Evolutionary conservation across 2,888 invertebrate species (phyloP), one percentile per base, ranked within the genome.

Genomic region (Cybosia mesomella): DNA sequence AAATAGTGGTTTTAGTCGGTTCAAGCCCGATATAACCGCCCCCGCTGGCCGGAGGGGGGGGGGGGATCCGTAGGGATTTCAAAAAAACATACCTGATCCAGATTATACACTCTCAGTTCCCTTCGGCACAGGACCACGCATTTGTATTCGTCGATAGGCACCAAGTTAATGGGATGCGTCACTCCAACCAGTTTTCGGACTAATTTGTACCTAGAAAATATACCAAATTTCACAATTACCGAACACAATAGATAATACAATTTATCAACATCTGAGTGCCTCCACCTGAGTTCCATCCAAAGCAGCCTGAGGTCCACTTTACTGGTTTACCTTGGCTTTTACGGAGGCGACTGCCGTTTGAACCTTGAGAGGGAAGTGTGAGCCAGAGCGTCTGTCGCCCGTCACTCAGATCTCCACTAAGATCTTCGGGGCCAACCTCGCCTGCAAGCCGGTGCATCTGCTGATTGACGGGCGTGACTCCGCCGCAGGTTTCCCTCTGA

Each of bases 111-210:
- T 80, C 96, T 95, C 39, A 98, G 96, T 88, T 98, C 98, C 54
- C 98, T 95, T 68, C 97, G 96, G 86, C 98, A 98, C 63, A 98
- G 93, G 67, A 98, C 97, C 74, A 98, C 97, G 72, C 97, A 98
- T 73, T 96, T 96, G 87, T 95, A 96, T 85, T 96, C 96, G 83
- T 98, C 97, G 64, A 98, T 97, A 64, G 98, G 97, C 79, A 97
- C 97, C 82, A 98, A 88, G 83, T 97, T 97, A 72, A 97, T 97
- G 0, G 98, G 98, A 82, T 97, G 97, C 0, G 97, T 96, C 58
- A 98, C 96, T 0, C 97, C 97, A 64, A 95, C 96, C 72, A 98
- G 90, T 65, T 96, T 97, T 24, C 98, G 93, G 0, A 98, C 97
- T 69, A 96, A 92, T 76, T 95, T 93, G 86, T 96, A 96, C 69